These are phyloP conservation scores for Alces alces DNA, from an alignment of 2,113 vertebrate genomes.

Conservation along the genomic window DNA sequence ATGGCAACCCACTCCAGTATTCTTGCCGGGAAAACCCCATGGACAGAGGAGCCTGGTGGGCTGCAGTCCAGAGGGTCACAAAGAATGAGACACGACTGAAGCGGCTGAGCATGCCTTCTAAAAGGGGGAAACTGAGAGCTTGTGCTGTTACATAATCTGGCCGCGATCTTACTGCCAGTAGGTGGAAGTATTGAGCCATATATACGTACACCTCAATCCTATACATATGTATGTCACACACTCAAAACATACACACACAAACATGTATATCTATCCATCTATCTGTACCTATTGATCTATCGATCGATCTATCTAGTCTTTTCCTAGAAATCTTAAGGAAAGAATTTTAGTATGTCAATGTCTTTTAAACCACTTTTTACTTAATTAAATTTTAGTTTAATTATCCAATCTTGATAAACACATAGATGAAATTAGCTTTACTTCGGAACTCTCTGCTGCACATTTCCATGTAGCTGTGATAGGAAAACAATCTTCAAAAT, in stretches of 20 bases:
- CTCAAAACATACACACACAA: background rate
- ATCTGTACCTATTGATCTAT: background rate
- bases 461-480: background rate
- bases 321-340: background rate
- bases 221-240: fast-evolving
- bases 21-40: background rate
- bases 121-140: background rate
- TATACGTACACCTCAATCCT: background rate
- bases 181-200: conserved; percentile 57
- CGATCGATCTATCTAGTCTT: fast-evolving
- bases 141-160: background rate
- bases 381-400: background rate
- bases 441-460: background rate
- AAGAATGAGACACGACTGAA: background rate
- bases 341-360: background rate
- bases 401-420: background rate
- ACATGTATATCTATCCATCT: fast-evolving
- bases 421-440: background rate
- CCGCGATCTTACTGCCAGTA: conserved; percentile 34
- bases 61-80: background rate
- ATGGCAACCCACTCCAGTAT: background rate
- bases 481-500: background rate
- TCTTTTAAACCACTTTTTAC: background rate
- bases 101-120: background rate
- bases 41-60: background rate